Evolutionary conservation across 2,888 invertebrate genomes (phyloP).

Genomic region (Balanococcus diminutus): DNA sequence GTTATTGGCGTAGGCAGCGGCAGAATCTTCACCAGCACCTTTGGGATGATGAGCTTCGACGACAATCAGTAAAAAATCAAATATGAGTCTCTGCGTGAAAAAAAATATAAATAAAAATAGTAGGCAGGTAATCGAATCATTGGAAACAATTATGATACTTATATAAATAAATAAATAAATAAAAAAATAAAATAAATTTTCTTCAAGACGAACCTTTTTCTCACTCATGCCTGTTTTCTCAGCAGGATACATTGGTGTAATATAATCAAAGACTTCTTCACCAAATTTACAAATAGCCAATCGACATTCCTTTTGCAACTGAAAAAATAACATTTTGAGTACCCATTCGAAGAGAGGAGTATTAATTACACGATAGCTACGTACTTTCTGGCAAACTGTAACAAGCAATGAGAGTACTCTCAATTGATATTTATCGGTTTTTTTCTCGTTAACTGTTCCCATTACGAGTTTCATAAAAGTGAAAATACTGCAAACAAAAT

Average conservation of each 20-base stretch:
- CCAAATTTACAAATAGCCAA: conserved; percentile 44
- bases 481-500: conserved; percentile 21
- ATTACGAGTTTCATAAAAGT: conserved; percentile 17
- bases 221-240: not conserved
- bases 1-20: conserved; percentile 61
- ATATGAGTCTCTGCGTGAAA: not conserved
- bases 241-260: not conserved
- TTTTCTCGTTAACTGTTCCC: not conserved
- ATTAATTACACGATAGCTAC: not conserved
- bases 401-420: not conserved
- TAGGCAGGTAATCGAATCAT: no score
- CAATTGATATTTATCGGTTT: not conserved
- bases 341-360: not conserved
- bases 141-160: no score
- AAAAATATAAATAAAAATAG: no score
- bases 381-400: conserved; percentile 39
- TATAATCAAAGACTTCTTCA: conserved; percentile 32
- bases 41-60: conserved; percentile 46
- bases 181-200: no score
- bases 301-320: conserved; percentile 52
- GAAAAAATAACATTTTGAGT: not conserved
- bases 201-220: not conserved
- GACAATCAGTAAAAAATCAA: conserved; percentile 34
- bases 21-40: conserved; percentile 6
- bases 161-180: no score